Evolutionary conservation across 2,797 vertebrate species (phyloP).

Genomic region (Chelidonichthys spinosus): DNA sequence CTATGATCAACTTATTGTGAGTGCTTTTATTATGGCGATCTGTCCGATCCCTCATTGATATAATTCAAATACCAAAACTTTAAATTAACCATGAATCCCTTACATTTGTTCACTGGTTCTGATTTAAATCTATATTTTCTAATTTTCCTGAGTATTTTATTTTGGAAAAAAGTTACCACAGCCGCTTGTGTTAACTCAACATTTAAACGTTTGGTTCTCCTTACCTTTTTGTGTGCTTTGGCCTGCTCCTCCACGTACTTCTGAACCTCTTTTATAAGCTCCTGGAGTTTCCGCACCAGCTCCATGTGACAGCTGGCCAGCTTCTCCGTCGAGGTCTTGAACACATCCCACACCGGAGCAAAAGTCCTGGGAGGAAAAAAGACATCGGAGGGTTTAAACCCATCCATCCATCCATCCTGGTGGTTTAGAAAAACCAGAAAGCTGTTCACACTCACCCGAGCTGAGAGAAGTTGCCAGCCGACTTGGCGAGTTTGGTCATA

Average conservation of each 20-base stretch:
- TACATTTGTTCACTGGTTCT: too few species aligned
- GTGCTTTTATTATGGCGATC: too few species aligned
- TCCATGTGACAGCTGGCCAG: conserved; percentile 95
- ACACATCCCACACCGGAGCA: conserved; percentile 96
- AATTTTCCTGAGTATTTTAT: not conserved
- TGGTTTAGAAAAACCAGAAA: not conserved
- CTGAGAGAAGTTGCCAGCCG: conserved; percentile 95
- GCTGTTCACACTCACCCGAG: conserved; percentile 88
- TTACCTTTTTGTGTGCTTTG: conserved; percentile 97
- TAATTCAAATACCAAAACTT: too few species aligned
- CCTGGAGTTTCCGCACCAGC: conserved; percentile 93
- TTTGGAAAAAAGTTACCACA: not conserved
- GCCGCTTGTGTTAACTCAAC: not conserved
- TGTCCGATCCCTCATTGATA: too few species aligned
- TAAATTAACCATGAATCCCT: too few species aligned
- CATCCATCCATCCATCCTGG: not conserved
- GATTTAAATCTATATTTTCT: not conserved
- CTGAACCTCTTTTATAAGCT: conserved; percentile 97
- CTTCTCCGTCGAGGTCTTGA: conserved; percentile 96
- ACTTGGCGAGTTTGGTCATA: conserved; percentile 98
- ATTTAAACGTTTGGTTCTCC: not conserved
- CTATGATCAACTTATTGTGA: too few species aligned
- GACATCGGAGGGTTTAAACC: not conserved
- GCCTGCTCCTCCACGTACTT: conserved; percentile 98
- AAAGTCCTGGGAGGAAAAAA: conserved; percentile 85